phyloP scores from a whole-genome alignment of 2,888 invertebrate genomes.

The Chrysolina americana region DNA sequence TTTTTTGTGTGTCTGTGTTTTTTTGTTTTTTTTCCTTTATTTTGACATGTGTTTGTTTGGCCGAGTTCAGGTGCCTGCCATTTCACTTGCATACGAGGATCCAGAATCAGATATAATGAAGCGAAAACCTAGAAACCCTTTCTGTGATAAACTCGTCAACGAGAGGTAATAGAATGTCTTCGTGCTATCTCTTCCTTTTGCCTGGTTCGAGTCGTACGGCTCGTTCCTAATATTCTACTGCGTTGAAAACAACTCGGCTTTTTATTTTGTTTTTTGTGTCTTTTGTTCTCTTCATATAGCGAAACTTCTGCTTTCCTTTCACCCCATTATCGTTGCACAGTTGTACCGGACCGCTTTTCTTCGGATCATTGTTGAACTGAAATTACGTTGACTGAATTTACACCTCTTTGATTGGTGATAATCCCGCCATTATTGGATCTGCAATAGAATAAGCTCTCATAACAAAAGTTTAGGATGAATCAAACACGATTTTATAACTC shows the following conservation, averaged over 20 bases:
- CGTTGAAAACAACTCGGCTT: conserved; percentile 48
- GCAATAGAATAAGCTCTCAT: too few species aligned
- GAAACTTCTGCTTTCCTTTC: conserved; percentile 59
- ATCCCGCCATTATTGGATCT: too few species aligned
- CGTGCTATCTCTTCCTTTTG: conserved; percentile 44
- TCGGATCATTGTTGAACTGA: conserved; percentile 23
- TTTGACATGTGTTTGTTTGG: conserved; percentile 69
- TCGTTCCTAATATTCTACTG: conserved; percentile 41
- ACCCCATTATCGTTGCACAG: conserved; percentile 41
- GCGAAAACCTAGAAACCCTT: conserved; percentile 97
- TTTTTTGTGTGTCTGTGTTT: conserved; percentile 41
- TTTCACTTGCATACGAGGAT: conserved; percentile 98
- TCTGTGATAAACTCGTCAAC: conserved; percentile 98
- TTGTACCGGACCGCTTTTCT: conserved; percentile 31
- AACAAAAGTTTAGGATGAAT: too few species aligned
- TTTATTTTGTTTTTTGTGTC: conserved; percentile 45
- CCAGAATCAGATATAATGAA: conserved; percentile 99
- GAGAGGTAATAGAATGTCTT: conserved; percentile 83
- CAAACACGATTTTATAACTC: too few species aligned
- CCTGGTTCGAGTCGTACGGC: conserved; percentile 38
- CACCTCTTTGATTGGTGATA: too few species aligned
- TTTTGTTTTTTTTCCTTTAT: conserved; percentile 48
- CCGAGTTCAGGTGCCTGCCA: conserved; percentile 90
- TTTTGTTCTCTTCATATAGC: conserved; percentile 47
- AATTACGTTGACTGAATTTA: neutral